Percentiles rank a stretch among this genome's conserved stretches.
Evolutionary conservation across 2,888 invertebrate species (phyloP).

Genomic region (Erebia ligea): DNA sequence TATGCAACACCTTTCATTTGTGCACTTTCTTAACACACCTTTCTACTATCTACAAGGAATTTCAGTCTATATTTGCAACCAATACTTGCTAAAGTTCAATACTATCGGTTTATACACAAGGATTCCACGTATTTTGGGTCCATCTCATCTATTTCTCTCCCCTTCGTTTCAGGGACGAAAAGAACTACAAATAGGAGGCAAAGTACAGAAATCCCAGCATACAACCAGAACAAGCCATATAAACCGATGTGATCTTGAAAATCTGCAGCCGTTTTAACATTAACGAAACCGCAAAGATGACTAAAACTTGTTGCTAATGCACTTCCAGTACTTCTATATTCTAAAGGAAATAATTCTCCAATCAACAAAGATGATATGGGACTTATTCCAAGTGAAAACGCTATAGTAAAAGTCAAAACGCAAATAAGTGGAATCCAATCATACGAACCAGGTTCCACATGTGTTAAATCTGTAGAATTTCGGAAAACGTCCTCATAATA

Average conservation of each 20-base stretch:
- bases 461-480: conserved; percentile 58
- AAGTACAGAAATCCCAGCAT: conserved; percentile 90
- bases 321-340: conserved; percentile 87
- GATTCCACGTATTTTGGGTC: conserved; percentile 86
- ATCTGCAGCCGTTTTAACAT: conserved; percentile 92
- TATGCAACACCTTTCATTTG: conserved; percentile 18
- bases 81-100: conserved; percentile 36
- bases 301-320: conserved; percentile 91
- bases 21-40: conserved; percentile 24
- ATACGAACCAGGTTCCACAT: conserved; percentile 79
- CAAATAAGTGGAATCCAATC: conserved; percentile 94
- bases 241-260: conserved; percentile 88
- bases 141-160: conserved; percentile 94
- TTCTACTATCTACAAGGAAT: conserved; percentile 40
- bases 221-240: conserved; percentile 94
- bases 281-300: conserved; percentile 93
- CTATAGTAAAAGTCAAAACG: conserved; percentile 91
- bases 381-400: conserved; percentile 91
- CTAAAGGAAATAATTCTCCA: conserved; percentile 88
- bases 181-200: conserved; percentile 92
- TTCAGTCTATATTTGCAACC: conserved; percentile 46
- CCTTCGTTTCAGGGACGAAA: conserved; percentile 95
- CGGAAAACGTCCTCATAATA: conserved; percentile 87
- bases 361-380: conserved; percentile 89
- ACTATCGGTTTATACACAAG: conserved; percentile 81